Evolutionary conservation across 2,888 invertebrate genomes (phyloP), one percentile per base, ranked within the genome.

Genomic region (Calliopum simillimum): DNA sequence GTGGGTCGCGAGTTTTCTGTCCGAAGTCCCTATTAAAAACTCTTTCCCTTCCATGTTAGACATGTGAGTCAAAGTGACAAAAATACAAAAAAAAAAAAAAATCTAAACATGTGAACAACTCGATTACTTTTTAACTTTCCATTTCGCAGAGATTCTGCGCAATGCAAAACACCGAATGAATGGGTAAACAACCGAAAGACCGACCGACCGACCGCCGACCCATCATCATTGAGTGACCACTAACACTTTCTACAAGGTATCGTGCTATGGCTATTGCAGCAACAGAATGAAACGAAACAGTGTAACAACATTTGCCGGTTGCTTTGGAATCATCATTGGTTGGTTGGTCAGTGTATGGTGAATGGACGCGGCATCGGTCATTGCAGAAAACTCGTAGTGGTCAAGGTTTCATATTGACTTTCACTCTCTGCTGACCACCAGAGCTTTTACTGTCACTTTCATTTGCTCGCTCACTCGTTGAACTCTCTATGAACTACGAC

Each of bases 361-460:
- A 44, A 19, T 74, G 74, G 75, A 73, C 72, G 14, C 56, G 59
- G 49, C 33, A 21, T 58, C 67, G 67, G 67, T 49, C 67, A 59
- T 47, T 67, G 59, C 67, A 67, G 67, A 47, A 49, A 67, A 47
- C 74, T 21, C 66, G 55, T 71, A 80, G 79, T 84, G 84, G 85
- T 84, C 84, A 84, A 84, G 84, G 84, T 84, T 84, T 78, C 71
- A 78, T 78, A 80, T 81, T 82, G 82, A 83, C 83, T 83, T 83
- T 83, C 83, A 82, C 82, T 83, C 82, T 83, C 80, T 76, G 71
- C 62, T 63, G 71, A 71, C 68, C 66, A 47, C 21, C 41, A 55
- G n/a, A 47, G 49, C 49, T 65, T 49, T 66, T 43, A 69, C 67
- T 67, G 19, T 67, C 67, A 49, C 47, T 58, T 67, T 19, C 44